Percentiles rank a stretch among this genome's conserved stretches.
phyloP scores from a whole-genome alignment of 2,113 vertebrate genomes.

The Rhea pennata region DNA sequence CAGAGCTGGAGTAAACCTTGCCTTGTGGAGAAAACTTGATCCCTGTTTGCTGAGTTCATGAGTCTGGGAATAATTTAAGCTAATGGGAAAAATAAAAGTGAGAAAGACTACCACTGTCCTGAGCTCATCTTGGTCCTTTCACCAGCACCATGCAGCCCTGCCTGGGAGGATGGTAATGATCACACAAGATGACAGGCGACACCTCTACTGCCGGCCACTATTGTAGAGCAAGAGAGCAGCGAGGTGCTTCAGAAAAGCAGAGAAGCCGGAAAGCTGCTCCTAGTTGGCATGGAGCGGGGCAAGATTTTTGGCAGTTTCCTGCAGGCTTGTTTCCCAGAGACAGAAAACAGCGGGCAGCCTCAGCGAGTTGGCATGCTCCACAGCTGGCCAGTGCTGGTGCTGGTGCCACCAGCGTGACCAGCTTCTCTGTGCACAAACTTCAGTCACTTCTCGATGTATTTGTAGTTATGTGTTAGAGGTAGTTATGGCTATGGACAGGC shows the following conservation, averaged over 20 bases:
- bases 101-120: not conserved
- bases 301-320: not conserved
- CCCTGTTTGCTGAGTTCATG: constrained; percentile 56
- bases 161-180: not conserved
- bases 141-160: not conserved
- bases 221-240: not conserved
- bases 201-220: not conserved
- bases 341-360: not conserved
- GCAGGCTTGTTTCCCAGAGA: not conserved
- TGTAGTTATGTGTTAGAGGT: not conserved
- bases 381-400: no score
- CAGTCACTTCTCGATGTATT: not conserved
- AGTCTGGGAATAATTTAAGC: constrained; percentile 66
- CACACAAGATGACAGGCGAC: not conserved
- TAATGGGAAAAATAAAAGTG: constrained; percentile 54
- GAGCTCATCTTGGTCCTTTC: not conserved
- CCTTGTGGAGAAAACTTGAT: constrained; percentile 44
- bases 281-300: not conserved
- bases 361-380: not conserved
- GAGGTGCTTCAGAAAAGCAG: not conserved
- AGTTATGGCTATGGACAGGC: not conserved
- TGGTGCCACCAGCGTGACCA: not conserved
- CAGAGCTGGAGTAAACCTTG: constrained; percentile 22
- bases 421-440: not conserved
- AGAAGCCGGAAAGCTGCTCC: no score